These are phyloP conservation scores for Phymanthus crucifer DNA, from an alignment of 92 coral and sea anemone genomes.

Conservation along the genomic window DNA sequence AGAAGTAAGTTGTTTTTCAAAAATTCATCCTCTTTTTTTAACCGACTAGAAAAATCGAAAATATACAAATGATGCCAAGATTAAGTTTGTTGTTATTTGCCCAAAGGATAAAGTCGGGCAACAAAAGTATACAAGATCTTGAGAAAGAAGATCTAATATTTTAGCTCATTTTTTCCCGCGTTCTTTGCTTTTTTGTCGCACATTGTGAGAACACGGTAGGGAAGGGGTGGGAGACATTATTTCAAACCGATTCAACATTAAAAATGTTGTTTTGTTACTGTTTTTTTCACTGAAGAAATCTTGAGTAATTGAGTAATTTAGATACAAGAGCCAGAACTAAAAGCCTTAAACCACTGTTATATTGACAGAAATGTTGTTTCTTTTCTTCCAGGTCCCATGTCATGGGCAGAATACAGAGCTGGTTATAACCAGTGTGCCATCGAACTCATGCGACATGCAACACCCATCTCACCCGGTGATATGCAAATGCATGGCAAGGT, in stretches of 20 bases:
- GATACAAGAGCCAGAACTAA: background rate
- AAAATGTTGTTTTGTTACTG: background rate
- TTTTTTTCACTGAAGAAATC: background rate
- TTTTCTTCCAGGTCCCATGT: slow-evolving; percentile 30
- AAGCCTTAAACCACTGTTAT: background rate
- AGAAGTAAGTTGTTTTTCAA: slow-evolving; percentile 35
- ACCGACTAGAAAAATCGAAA: too few species aligned
- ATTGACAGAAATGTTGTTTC: background rate
- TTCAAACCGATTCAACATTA: background rate
- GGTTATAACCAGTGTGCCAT: slow-evolving; percentile 74
- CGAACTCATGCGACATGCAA: slow-evolving; percentile 59
- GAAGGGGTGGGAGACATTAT: background rate
- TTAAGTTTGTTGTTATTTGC: too few species aligned
- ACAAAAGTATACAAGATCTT: background rate
- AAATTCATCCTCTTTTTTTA: too few species aligned
- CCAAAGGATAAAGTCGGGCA: background rate
- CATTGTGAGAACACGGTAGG: background rate
- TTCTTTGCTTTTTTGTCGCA: background rate
- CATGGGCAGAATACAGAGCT: slow-evolving; percentile 69
- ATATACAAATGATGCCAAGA: too few species aligned
- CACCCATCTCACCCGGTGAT: slow-evolving; percentile 47
- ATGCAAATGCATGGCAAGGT: slow-evolving; percentile 58
- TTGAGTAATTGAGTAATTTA: background rate
- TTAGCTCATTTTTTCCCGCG: background rate
- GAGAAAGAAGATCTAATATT: background rate